These are phyloP conservation scores for Dasypogon diadema DNA, from an alignment of 2,888 invertebrate genomes.

Conservation along the genomic window DNA sequence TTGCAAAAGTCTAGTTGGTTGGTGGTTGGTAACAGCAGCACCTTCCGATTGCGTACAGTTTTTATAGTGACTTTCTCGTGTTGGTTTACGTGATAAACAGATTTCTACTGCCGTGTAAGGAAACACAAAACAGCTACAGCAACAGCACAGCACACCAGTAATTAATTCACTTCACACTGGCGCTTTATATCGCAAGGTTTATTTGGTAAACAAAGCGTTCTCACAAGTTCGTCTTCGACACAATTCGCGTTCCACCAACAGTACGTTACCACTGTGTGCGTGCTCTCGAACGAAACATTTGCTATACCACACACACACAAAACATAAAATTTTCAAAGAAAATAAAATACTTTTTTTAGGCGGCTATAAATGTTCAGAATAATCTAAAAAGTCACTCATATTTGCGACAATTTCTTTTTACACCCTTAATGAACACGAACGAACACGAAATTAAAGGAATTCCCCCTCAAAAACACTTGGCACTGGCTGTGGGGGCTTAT, in stretches of 20 bases:
- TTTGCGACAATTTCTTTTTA: conserved; percentile 57
- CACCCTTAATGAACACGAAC: conserved; percentile 18
- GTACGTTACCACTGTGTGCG: conserved; percentile 14
- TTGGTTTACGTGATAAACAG: too few species aligned
- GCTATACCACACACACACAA: conserved; percentile 32
- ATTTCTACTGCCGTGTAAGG: background rate
- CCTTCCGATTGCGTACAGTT: background rate
- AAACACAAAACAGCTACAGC: conserved; percentile 4
- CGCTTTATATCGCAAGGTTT: background rate
- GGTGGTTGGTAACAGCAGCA: too few species aligned
- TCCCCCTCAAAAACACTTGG: too few species aligned
- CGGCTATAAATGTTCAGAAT: conserved; percentile 65
- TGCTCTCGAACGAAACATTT: conserved; percentile 4
- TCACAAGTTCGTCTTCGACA: conserved; percentile 28
- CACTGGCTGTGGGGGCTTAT: too few species aligned
- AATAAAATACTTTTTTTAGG: conserved; percentile 43
- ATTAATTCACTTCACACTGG: conserved; percentile 2
- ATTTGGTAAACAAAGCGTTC: conserved; percentile 45
- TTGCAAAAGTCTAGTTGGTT: conserved; percentile 28
- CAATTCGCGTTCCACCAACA: too few species aligned
- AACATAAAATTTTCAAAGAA: conserved; percentile 22
- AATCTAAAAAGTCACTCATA: conserved; percentile 62
- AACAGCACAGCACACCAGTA: too few species aligned
- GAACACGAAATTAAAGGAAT: background rate
- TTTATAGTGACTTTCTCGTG: too few species aligned